phyloP scores from a whole-genome alignment of 1,140 invertebrate genomes.

The Pseudomyrmex concolor region DNA sequence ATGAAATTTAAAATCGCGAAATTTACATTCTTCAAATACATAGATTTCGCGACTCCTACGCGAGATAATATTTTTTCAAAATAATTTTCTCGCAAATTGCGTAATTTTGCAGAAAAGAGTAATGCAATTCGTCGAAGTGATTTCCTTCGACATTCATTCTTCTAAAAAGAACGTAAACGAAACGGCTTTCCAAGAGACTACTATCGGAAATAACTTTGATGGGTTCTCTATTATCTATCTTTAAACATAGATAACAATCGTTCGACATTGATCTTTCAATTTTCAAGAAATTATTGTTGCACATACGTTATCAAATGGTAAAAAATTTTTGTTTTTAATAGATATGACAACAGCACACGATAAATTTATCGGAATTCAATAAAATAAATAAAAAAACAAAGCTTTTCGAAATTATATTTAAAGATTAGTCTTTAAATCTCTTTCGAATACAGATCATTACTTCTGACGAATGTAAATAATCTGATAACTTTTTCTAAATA shows the following conservation, averaged over 20 bases:
- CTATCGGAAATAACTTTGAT: constrained; percentile 54
- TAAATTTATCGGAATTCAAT: neutral
- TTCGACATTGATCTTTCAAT: constrained; percentile 15
- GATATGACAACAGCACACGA: neutral
- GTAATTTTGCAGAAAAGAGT: constrained; percentile 2
- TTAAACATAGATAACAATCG: constrained; percentile 65
- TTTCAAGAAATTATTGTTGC: neutral
- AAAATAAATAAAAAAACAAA: too few species aligned
- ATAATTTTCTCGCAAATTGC: neutral
- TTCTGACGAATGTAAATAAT: too few species aligned
- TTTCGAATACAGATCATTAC: too few species aligned
- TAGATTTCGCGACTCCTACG: neutral
- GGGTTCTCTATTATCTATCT: constrained; percentile 1
- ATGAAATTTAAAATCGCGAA: neutral
- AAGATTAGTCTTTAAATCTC: neutral
- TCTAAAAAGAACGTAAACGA: constrained; percentile 18
- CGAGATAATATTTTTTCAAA: neutral
- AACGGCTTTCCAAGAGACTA: constrained; percentile 44
- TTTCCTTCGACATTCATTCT: constrained; percentile 2
- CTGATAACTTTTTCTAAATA: too few species aligned
- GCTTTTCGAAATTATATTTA: neutral
- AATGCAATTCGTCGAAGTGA: constrained; percentile 11
- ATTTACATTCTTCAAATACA: neutral
- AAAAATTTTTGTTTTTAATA: constrained; percentile 2
- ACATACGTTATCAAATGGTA: neutral